Percentiles rank a stretch among this genome's conserved stretches.
Evolutionary conservation across 1,140 invertebrate species (phyloP).

Genomic region (Drosophila lowei): DNA sequence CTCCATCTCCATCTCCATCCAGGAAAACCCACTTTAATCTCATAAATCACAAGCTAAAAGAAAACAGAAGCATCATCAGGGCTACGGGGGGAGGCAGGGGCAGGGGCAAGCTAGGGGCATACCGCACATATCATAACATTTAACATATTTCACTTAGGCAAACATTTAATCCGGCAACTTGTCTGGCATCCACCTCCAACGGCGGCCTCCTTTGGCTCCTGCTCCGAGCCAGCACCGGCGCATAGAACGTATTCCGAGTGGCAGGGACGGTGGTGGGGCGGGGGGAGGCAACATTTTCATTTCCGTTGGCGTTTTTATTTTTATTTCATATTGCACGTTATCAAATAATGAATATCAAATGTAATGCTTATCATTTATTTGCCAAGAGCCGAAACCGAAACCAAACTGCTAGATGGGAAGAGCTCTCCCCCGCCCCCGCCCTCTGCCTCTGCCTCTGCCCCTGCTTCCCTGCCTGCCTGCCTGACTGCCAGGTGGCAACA

Average conservation of each 20-base stretch:
- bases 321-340: slow-evolving; percentile 78
- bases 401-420: slow-evolving; percentile 18
- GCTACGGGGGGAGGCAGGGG: background rate
- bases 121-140: slow-evolving; percentile 72
- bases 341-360: slow-evolving; percentile 83
- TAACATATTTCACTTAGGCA: slow-evolving; percentile 80
- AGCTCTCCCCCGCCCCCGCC: background rate
- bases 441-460: background rate
- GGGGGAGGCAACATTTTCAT: slow-evolving; percentile 58
- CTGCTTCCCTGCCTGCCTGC: background rate
- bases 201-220: slow-evolving; percentile 2
- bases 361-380: slow-evolving; percentile 83
- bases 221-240: background rate
- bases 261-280: background rate
- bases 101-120: background rate
- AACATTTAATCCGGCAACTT: slow-evolving; percentile 71
- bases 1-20: background rate
- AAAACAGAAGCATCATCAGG: slow-evolving; percentile 1
- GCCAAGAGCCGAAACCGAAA: slow-evolving; percentile 64
- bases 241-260: slow-evolving; percentile 1
- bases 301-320: slow-evolving; percentile 81
- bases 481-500: slow-evolving; percentile 49
- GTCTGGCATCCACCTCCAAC: slow-evolving; percentile 28
- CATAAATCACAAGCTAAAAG: slow-evolving; percentile 65
- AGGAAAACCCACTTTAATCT: slow-evolving; percentile 52